Conservation (phyloP, 2,113 vertebrate genomes). For the Chionis minor region DNA sequence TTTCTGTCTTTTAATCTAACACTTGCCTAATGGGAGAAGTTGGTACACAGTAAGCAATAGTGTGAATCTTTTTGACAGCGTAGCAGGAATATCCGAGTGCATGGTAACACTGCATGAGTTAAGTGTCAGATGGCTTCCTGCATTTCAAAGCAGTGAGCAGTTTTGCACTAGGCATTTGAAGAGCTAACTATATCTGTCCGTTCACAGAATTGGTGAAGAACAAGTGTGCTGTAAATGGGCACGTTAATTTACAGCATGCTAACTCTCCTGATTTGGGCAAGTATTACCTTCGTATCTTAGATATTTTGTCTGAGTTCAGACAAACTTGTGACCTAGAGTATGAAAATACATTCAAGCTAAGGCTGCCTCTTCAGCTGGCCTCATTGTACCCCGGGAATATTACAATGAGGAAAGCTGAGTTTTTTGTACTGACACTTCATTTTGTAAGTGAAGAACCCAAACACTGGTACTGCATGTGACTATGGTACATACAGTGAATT, state of each 20-base stretch:
- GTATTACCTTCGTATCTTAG: background rate
- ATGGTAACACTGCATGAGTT: background rate
- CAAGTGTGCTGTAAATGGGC: background rate
- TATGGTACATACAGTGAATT: background rate
- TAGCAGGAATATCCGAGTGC: background rate
- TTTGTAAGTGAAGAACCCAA: background rate
- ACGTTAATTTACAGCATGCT: background rate
- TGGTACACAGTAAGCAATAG: background rate
- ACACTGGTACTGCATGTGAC: background rate
- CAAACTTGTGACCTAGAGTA: background rate
- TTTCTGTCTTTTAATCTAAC: background rate
- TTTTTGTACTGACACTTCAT: background rate
- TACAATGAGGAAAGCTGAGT: background rate
- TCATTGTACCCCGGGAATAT: background rate
- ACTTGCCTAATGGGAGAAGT: background rate
- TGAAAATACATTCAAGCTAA: background rate
- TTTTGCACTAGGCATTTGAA: background rate
- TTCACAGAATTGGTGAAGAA: background rate
- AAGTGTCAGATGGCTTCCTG: background rate
- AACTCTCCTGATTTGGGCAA: background rate
- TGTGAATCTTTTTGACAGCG: background rate
- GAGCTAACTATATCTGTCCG: background rate
- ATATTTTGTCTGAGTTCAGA: background rate
- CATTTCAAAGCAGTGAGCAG: background rate
- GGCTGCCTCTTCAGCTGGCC: background rate